Percentiles rank a stretch among this genome's conserved stretches.
phyloP scores from a whole-genome alignment of 2,797 vertebrate genomes.

The Vespertilio murinus region DNA sequence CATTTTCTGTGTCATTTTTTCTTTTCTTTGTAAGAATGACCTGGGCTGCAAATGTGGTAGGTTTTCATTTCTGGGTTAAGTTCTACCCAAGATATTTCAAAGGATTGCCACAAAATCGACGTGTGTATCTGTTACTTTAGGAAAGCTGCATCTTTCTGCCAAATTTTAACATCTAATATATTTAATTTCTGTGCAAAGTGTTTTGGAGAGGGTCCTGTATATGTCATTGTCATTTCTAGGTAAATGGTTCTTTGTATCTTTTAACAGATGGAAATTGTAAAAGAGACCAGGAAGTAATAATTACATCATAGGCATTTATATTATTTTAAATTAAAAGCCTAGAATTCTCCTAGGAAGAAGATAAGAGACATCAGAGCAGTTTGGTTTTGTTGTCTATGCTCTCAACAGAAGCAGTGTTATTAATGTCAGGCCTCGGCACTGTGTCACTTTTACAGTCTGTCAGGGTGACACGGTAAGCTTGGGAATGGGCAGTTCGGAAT shows the following conservation, averaged over 20 bases:
- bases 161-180: slow-evolving; percentile 21
- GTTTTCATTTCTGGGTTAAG: slow-evolving; percentile 23
- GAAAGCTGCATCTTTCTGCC: slow-evolving; percentile 46
- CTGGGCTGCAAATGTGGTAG: not conserved
- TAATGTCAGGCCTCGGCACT: slow-evolving; percentile 66
- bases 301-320: slow-evolving; percentile 44
- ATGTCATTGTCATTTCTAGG: not conserved
- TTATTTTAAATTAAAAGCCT: slow-evolving; percentile 50
- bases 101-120: not conserved
- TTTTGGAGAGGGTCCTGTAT: slow-evolving; percentile 23
- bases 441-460: slow-evolving; percentile 68
- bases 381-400: slow-evolving; percentile 49
- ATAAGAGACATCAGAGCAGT: slow-evolving; percentile 3
- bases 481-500: slow-evolving; percentile 30
- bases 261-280: slow-evolving; percentile 30
- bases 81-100: not conserved
- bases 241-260: slow-evolving; percentile 32
- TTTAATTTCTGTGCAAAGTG: slow-evolving; percentile 34
- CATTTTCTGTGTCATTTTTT: not conserved
- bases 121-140: not conserved
- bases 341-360: slow-evolving; percentile 44
- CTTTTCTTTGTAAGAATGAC: not conserved
- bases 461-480: slow-evolving; percentile 45
- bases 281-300: slow-evolving; percentile 37
- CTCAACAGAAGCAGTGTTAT: slow-evolving; percentile 81